Evolutionary conservation across 2,113 vertebrate species (phyloP).

Genomic region (Stigmatopora argus): DNA sequence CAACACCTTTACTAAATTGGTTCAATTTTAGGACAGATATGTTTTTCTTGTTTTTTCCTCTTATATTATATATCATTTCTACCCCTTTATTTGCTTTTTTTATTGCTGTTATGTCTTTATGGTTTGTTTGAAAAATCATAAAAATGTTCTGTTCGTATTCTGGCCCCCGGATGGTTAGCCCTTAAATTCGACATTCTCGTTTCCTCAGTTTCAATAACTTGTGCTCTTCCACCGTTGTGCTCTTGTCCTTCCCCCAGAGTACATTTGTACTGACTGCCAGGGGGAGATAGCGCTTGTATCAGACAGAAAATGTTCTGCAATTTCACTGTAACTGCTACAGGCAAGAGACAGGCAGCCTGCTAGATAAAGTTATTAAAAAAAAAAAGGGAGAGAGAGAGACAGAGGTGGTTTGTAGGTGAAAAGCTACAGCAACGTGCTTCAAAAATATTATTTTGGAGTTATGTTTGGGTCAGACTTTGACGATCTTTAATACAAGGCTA

Average conservation of each 20-base stretch:
- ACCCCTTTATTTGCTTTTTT: not conserved
- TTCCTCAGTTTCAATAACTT: conserved; percentile 12
- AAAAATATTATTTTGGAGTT: no score
- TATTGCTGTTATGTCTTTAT: not conserved
- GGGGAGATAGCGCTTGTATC: conserved; percentile 46
- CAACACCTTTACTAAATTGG: not conserved
- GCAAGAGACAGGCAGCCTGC: conserved; percentile 25
- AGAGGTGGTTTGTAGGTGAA: not conserved
- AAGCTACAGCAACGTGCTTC: not conserved
- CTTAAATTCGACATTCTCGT: conserved; percentile 4
- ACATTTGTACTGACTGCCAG: conserved; percentile 39
- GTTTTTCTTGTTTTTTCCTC: no score
- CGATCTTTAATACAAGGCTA: not conserved
- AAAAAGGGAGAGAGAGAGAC: not conserved
- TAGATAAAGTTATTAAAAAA: conserved; percentile 27
- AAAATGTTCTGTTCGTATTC: not conserved
- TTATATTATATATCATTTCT: conserved; percentile 12
- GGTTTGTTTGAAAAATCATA: conserved; percentile 6
- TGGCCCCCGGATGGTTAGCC: conserved; percentile 1
- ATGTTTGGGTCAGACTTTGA: no score
- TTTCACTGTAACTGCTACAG: conserved; percentile 39
- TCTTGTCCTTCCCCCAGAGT: conserved; percentile 19
- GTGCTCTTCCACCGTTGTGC: conserved; percentile 10
- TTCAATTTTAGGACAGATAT: not conserved
- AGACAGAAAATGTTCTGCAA: conserved; percentile 51